Evolutionary conservation across 2,888 invertebrate genomes (phyloP), one percentile per base, ranked within the genome.

Genomic region (Eurois occulta): DNA sequence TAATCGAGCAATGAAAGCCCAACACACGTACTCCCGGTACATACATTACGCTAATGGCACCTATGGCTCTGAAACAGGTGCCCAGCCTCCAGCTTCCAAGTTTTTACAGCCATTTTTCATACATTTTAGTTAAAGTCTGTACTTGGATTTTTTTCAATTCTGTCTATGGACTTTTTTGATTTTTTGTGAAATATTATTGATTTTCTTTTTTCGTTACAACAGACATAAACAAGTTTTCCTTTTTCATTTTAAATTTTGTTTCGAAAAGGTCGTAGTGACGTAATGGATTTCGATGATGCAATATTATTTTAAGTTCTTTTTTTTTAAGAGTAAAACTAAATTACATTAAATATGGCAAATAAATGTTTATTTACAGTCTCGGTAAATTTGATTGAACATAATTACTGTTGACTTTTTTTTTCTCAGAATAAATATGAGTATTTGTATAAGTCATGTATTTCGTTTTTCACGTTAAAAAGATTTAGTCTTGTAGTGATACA

Each of bases 61-160:
- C 80, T 80, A 83, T 79, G 80, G 81, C 76, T 88, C 76, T 74
- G 77, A 77, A 85, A 79, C 86, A 85, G 86, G 83, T 88, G 87
- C 78, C 80, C 46, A 62, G 70, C 72, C 83, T 79, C 55, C 62
- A 38, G 32, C 72, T 64, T 35, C 18, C 48, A 72, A 77, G 60
- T 74, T 77, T 72, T 80, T 69, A 11, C 35, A 38, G n/a, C 11
- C 11, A 58, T 81, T 69, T 81, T 69, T 80, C 81, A 76, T 81
- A 52, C 43, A 60, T 75, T 55, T 75, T 52, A 65, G 69, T 80
- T 69, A 24, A 41, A 48, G 16, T 64, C n/a, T n/a, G 18, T 48
- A 41, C 41, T 48, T 10, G 21, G 16, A 10, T 1, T n/a, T 48
- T 48, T 70, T 75, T 58, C 24, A 65, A 41, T 24, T 46, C 7